Conservation (phyloP, 2,113 vertebrate species). For the Laterallus jamaicensis region DNA sequence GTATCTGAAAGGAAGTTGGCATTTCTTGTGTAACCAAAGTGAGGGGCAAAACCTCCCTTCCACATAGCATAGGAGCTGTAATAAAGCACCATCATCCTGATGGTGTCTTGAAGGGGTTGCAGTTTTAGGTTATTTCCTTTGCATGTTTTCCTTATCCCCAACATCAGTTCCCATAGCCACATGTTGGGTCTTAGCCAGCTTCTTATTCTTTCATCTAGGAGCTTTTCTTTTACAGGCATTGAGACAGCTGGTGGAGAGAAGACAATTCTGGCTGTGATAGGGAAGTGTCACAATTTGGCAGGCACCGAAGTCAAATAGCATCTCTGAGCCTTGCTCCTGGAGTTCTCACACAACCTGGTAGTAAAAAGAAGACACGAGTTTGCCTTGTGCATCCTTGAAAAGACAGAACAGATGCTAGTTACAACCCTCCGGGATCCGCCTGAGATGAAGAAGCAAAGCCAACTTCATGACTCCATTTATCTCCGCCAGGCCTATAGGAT, state of each 20-base stretch:
- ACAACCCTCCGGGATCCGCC: neutral
- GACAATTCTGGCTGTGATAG: neutral
- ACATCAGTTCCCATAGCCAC: neutral
- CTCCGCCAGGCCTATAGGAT: neutral
- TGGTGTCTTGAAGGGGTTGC: neutral
- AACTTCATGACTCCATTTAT: neutral
- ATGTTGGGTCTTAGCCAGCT: neutral
- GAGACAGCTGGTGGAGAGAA: neutral
- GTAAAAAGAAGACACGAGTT: neutral
- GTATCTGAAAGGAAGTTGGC: neutral
- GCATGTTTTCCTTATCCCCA: neutral
- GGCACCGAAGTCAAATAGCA: neutral
- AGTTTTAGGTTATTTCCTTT: neutral
- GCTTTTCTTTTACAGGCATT: neutral
- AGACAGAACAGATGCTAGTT: neutral
- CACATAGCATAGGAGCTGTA: neutral
- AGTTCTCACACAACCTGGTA: neutral
- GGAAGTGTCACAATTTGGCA: neutral
- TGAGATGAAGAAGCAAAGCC: conserved; percentile 17
- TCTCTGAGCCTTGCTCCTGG: neutral
- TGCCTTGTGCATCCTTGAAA: neutral
- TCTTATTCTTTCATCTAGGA: conserved; percentile 8
- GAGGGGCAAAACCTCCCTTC: neutral
- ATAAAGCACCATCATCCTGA: neutral
- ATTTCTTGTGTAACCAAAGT: neutral